Percentiles rank a stretch among this genome's conserved stretches.
These are phyloP conservation scores for Branchellion lobata DNA, from an alignment of 2,888 invertebrate genomes.

Conservation along the genomic window DNA sequence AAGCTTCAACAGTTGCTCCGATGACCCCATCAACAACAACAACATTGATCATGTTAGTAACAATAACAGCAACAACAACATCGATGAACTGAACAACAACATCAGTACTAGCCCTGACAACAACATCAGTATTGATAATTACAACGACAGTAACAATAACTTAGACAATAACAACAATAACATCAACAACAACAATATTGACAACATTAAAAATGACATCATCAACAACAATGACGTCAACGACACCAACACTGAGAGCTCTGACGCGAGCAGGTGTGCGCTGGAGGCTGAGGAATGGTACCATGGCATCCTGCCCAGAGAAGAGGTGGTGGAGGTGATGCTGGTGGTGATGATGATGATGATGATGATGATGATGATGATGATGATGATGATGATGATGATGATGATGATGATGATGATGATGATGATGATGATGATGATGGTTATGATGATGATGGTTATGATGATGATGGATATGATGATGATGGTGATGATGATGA, in stretches of 20 bases:
- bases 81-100: background rate
- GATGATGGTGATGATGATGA: constrained; percentile 32
- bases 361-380: constrained; percentile 11
- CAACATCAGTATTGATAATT: background rate
- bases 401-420: constrained; percentile 19
- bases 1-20: too few relatives aligned
- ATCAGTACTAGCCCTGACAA: background rate
- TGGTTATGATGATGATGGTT: constrained; percentile 30
- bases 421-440: constrained; percentile 41
- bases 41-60: too few relatives aligned
- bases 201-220: too few relatives aligned
- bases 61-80: too few relatives aligned
- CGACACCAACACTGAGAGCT: background rate
- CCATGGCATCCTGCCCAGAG: constrained; percentile 89
- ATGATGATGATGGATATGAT: constrained; percentile 38
- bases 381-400: constrained; percentile 27
- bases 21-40: too few relatives aligned
- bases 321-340: constrained; percentile 67
- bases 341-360: constrained; percentile 28
- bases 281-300: constrained; percentile 52
- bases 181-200: too few relatives aligned
- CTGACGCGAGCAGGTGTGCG: background rate
- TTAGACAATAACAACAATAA: background rate
- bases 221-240: background rate
- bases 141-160: background rate